A percentile compares a stretch with the other conserved stretches of the same genome.
Conservation (phyloP, 2,797 vertebrate species). For the Alosa sapidissima region DNA sequence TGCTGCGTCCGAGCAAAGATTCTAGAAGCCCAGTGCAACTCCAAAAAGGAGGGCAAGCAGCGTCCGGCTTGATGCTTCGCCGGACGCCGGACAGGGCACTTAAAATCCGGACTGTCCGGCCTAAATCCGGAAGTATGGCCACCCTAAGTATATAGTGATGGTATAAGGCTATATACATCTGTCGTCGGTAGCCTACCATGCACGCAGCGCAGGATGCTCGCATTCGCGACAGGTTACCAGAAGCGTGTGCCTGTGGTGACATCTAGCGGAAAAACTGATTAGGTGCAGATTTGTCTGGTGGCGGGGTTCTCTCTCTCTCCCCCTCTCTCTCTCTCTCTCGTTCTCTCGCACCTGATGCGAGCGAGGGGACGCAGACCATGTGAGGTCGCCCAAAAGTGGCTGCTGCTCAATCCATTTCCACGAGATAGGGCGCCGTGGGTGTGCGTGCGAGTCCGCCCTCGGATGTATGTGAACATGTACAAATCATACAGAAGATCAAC, state of each 20-base stretch:
- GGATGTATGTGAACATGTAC: background rate
- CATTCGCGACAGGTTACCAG: background rate
- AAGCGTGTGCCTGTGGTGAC: background rate
- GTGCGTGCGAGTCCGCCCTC: background rate
- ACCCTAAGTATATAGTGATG: too few species aligned
- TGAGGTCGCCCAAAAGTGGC: background rate
- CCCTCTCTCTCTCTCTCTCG: background rate
- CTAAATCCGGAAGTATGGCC: too few species aligned
- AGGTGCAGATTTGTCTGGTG: background rate
- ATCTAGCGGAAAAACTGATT: background rate
- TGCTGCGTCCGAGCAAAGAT: too few species aligned
- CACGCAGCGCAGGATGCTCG: too few species aligned
- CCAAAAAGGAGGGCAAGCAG: too few species aligned
- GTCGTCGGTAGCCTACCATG: too few species aligned
- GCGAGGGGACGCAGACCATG: background rate
- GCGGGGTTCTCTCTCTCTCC: background rate
- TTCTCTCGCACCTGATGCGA: background rate
- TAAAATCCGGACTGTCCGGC: too few species aligned
- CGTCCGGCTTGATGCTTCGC: too few species aligned
- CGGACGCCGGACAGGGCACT: too few species aligned
- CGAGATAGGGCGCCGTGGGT: background rate
- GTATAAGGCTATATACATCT: too few species aligned
- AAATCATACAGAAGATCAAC: background rate
- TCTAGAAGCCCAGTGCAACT: too few species aligned
- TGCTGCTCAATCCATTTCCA: background rate